A percentile compares a stretch with the other conserved stretches of the same genome.
phyloP scores from a whole-genome alignment of 2,797 vertebrate genomes.

The Ptychadena robeensis region DNA sequence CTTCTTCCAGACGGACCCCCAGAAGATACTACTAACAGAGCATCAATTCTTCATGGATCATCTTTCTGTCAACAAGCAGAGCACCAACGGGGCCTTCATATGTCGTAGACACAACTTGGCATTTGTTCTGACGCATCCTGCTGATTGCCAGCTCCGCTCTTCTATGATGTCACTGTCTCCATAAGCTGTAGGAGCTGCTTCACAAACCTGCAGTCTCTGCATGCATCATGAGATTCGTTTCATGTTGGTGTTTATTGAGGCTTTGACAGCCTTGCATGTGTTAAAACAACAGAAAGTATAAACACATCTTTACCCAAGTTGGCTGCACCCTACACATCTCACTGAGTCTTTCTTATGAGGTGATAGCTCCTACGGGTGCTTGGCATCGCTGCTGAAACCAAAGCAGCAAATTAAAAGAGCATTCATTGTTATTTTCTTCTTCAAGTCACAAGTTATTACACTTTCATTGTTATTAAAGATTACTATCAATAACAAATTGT shows the following conservation, averaged over 20 bases:
- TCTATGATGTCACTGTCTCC: constrained; percentile 11
- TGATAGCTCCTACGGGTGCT: constrained; percentile 19
- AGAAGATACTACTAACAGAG: constrained; percentile 31
- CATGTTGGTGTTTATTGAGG: neutral
- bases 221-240: neutral
- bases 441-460: neutral
- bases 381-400: constrained; percentile 6
- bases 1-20: constrained; percentile 13
- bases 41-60: constrained; percentile 44
- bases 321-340: constrained; percentile 5
- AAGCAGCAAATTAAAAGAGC: neutral
- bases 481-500: no score
- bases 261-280: neutral
- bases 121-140: constrained; percentile 37
- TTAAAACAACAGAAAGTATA: neutral
- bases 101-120: constrained; percentile 46
- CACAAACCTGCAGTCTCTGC: neutral
- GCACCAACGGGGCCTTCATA: constrained; percentile 24
- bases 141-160: constrained; percentile 27
- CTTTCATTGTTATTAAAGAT: no score
- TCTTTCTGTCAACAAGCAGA: constrained; percentile 38
- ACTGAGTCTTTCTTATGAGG: neutral
- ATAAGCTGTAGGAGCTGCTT: neutral
- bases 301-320: neutral
- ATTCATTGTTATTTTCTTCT: neutral